Evolutionary conservation across 2,797 vertebrate species (phyloP).

Genomic region (Danionella dracula): DNA sequence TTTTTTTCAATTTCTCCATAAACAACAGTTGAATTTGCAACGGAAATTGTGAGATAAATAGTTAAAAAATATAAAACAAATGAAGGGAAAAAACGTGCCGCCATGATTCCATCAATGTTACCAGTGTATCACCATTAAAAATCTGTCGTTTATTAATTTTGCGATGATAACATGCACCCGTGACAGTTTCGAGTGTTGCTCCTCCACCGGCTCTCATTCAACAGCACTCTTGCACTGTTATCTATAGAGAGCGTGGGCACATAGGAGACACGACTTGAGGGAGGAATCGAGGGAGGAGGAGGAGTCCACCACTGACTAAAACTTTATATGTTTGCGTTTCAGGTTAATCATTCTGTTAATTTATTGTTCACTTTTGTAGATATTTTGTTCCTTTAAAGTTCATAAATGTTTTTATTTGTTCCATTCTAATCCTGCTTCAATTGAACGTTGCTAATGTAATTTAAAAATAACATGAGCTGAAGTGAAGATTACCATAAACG

Average conservation of each 20-base stretch:
- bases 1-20: constrained; percentile 61
- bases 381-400: too few species aligned
- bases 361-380: too few species aligned
- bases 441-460: too few species aligned
- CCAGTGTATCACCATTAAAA: constrained; percentile 31
- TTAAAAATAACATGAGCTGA: too few species aligned
- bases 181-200: constrained; percentile 19
- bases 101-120: constrained; percentile 63
- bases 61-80: constrained; percentile 39
- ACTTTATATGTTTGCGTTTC: too few species aligned
- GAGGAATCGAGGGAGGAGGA: too few species aligned
- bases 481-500: too few species aligned
- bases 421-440: too few species aligned
- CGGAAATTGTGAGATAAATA: constrained; percentile 36
- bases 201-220: constrained; percentile 43
- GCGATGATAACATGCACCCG: constrained; percentile 16
- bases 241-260: constrained; percentile 53
- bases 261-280: constrained; percentile 21
- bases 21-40: constrained; percentile 40
- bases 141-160: neutral
- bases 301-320: too few species aligned
- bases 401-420: neutral
- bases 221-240: constrained; percentile 28
- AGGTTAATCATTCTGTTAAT: too few species aligned
- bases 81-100: constrained; percentile 28